phyloP scores from a whole-genome alignment of 2,797 vertebrate genomes.

The Gila robusta region DNA sequence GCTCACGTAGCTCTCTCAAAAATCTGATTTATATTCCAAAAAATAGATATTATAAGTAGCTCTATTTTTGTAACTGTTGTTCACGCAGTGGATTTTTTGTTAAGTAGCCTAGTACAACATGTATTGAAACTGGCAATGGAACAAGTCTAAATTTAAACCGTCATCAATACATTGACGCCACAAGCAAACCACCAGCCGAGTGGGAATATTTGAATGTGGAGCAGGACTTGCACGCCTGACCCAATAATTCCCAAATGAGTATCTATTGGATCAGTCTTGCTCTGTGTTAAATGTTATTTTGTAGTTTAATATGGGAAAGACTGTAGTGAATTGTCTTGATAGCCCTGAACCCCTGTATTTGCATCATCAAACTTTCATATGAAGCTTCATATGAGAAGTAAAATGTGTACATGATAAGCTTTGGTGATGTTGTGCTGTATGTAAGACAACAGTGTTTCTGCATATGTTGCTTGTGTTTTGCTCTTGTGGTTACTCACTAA shows the following conservation, averaged over 20 bases:
- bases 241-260: background rate
- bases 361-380: background rate
- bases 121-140: conserved; percentile 58
- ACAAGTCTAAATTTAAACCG: conserved; percentile 62
- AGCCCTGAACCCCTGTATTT: background rate
- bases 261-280: conserved; percentile 24
- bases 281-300: conserved; percentile 12
- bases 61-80: background rate
- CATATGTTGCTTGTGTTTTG: background rate
- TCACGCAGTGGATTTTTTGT: background rate
- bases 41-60: background rate
- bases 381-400: background rate
- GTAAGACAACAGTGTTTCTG: background rate
- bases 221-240: conserved; percentile 2
- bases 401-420: background rate
- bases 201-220: conserved; percentile 12
- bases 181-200: conserved; percentile 16
- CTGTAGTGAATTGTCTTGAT: background rate
- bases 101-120: background rate
- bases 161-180: conserved; percentile 62
- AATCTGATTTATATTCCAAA: background rate
- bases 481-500: conserved; percentile 10
- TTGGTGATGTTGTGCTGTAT: background rate
- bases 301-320: background rate
- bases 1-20: background rate